Evolutionary conservation across 2,113 vertebrate species (phyloP).

Genomic region (Cyphomyrus discorhynchus): DNA sequence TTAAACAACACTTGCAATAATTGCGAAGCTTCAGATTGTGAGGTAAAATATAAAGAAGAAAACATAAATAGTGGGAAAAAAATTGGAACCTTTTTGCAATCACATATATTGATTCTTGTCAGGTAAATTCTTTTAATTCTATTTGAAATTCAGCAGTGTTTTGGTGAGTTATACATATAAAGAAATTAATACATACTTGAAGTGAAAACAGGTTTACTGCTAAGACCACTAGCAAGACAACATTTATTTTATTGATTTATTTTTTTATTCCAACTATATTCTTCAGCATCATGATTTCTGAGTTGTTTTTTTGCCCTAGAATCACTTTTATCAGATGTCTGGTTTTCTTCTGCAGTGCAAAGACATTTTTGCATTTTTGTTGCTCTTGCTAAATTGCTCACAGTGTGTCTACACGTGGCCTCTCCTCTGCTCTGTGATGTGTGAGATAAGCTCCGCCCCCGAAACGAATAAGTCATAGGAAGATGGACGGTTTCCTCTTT

Average conservation of each 20-base stretch:
- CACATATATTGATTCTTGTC: not conserved
- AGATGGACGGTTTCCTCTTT: not conserved
- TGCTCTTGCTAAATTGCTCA: not conserved
- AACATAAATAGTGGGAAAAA: not conserved
- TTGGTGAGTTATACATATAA: not conserved
- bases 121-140: not conserved
- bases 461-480: not conserved
- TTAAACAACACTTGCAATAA: not conserved
- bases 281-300: not conserved
- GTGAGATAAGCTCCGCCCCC: not conserved
- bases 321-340: not conserved
- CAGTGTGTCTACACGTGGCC: not conserved
- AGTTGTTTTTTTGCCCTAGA: not conserved
- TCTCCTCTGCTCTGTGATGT: not conserved
- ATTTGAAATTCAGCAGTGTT: not conserved
- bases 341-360: not conserved
- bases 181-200: not conserved
- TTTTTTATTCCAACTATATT: not conserved
- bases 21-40: not conserved
- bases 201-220: not conserved
- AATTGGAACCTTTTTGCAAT: not conserved
- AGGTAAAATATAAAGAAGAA: not conserved
- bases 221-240: not conserved
- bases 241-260: not conserved
- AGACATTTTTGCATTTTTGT: not conserved